phyloP scores from a whole-genome alignment of 2,797 vertebrate species.

The Novumbra hubbsi region DNA sequence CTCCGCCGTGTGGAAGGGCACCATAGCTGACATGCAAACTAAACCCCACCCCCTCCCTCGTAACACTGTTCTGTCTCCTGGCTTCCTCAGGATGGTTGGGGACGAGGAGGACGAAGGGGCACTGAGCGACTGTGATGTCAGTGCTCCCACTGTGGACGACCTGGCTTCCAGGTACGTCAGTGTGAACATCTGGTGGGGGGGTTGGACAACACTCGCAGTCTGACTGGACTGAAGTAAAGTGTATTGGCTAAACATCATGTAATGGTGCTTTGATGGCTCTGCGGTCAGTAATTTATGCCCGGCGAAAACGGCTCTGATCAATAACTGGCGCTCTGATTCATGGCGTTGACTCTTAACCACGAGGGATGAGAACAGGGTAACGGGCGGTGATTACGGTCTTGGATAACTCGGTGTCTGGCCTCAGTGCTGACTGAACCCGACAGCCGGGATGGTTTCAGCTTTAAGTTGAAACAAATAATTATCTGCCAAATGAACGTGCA shows the following conservation, averaged over 20 bases:
- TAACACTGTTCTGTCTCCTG: constrained; percentile 1
- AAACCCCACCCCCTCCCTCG: not conserved
- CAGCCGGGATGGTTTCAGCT: not conserved
- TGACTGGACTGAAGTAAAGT: too few relatives aligned
- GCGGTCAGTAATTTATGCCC: not conserved
- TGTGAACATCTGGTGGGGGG: not conserved
- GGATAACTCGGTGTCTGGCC: not conserved
- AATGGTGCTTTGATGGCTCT: not conserved
- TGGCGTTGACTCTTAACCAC: not conserved
- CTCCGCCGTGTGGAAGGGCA: constrained; percentile 45
- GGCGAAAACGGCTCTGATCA: not conserved
- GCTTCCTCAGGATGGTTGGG: constrained; percentile 82
- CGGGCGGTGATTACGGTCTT: not conserved
- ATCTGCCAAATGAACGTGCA: not conserved
- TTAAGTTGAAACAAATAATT: not conserved
- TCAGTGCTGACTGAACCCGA: not conserved
- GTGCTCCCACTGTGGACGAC: constrained; percentile 78
- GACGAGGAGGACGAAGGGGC: constrained; percentile 89
- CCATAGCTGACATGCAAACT: constrained; percentile 20
- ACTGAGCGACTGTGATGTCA: constrained; percentile 86
- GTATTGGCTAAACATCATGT: not conserved
- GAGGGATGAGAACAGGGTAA: not conserved
- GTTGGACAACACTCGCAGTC: too few relatives aligned
- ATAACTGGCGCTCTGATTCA: not conserved
- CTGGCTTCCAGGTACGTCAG: constrained; percentile 90